A percentile compares a stretch with the other conserved stretches of the same genome.
phyloP scores from a whole-genome alignment of 2,113 vertebrate species.

The Vombatus ursinus region DNA sequence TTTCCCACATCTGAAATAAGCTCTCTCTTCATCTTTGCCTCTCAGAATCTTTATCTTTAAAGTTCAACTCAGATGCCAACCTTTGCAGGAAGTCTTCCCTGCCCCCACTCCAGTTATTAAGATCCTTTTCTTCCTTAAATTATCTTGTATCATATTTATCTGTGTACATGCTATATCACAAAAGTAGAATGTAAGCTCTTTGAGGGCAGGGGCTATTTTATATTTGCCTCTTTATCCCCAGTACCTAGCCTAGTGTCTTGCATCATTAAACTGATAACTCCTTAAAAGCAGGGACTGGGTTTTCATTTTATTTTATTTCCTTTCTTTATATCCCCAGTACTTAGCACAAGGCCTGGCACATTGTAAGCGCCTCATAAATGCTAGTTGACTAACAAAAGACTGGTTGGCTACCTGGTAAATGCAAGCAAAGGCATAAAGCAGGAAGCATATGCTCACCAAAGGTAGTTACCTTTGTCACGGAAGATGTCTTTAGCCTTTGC shows the following conservation, averaged over 20 bases:
- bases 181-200: neutral
- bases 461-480: neutral
- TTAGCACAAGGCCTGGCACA: neutral
- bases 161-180: neutral
- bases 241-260: neutral
- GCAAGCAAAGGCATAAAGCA: neutral
- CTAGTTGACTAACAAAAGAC: neutral
- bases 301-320: neutral
- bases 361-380: neutral
- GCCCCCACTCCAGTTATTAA: neutral
- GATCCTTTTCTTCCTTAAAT: neutral
- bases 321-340: neutral
- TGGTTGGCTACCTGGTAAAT: neutral
- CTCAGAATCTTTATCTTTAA: constrained; percentile 19
- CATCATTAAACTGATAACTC: neutral
- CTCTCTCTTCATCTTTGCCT: constrained; percentile 2
- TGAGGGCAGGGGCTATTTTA: neutral
- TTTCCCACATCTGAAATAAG: constrained; percentile 4
- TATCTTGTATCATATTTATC: neutral
- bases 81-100: neutral
- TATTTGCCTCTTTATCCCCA: neutral
- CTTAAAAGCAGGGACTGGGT: neutral
- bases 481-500: neutral
- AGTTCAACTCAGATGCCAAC: neutral
- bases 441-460: neutral